Conservation (phyloP, 2,888 invertebrate species). For the Drosophila kambysellisi region DNA sequence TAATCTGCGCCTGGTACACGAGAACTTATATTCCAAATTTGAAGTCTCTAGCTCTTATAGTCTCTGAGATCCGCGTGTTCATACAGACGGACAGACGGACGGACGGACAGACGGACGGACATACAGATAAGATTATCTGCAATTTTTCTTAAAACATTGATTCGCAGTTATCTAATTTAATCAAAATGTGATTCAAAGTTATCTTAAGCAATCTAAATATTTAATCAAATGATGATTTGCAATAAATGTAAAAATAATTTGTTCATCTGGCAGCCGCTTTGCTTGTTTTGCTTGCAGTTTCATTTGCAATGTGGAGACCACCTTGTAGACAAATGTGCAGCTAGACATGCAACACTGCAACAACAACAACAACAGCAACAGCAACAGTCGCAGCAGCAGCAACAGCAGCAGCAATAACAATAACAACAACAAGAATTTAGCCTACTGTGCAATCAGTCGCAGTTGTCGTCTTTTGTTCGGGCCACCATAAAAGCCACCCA, state of each 20-base stretch:
- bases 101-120: too few species aligned
- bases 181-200: too few species aligned
- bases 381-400: slow-evolving; percentile 1
- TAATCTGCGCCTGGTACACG: too few species aligned
- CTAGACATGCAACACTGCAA: slow-evolving; percentile 35
- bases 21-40: too few species aligned
- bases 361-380: slow-evolving; percentile 1
- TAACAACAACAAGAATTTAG: slow-evolving; percentile 26
- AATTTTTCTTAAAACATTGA: too few species aligned
- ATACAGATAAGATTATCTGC: not conserved
- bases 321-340: slow-evolving; percentile 33
- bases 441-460: slow-evolving; percentile 39
- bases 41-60: too few species aligned
- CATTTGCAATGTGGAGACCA: slow-evolving; percentile 54
- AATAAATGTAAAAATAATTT: slow-evolving; percentile 3
- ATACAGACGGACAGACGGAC: too few species aligned
- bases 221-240: slow-evolving; percentile 13
- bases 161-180: not conserved
- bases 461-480: slow-evolving; percentile 57
- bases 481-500: slow-evolving; percentile 51
- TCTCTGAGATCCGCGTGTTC: too few species aligned
- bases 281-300: slow-evolving; percentile 20
- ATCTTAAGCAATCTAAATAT: not conserved
- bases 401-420: slow-evolving; percentile 10
- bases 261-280: slow-evolving; percentile 9